These are phyloP conservation scores for Phortica magna DNA, from an alignment of 2,888 invertebrate genomes.

Conservation along the genomic window DNA sequence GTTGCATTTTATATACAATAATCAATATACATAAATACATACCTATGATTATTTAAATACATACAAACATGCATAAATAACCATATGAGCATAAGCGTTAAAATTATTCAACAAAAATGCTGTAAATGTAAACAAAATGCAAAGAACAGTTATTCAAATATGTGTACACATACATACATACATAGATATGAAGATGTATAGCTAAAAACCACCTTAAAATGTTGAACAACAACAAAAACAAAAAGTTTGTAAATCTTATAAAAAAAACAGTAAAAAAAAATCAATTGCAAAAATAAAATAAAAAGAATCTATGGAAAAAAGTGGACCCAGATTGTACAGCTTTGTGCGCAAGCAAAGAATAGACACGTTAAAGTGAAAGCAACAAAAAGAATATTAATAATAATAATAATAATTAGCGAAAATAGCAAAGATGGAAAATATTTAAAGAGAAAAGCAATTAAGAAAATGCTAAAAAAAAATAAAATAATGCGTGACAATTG, in stretches of 20 bases:
- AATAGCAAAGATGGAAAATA: slow-evolving; percentile 24
- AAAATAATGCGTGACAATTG: slow-evolving; percentile 63
- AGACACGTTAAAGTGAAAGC: slow-evolving; percentile 1
- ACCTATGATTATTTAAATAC: not conserved
- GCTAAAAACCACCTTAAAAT: slow-evolving; percentile 2
- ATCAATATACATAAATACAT: slow-evolving; percentile 4
- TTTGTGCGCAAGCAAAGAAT: slow-evolving; percentile 5
- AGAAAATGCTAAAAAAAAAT: slow-evolving; percentile 31
- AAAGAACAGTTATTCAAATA: not conserved
- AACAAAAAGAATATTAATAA: slow-evolving; percentile 24
- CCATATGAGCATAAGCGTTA: not conserved
- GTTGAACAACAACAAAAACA: slow-evolving; percentile 27
- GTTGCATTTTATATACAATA: not conserved
- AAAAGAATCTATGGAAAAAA: not conserved
- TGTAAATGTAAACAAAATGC: not conserved
- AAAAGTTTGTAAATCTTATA: slow-evolving; percentile 48
- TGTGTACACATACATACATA: not conserved
- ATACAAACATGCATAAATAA: not conserved
- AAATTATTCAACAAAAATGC: slow-evolving; percentile 11
- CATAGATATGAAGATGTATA: slow-evolving; percentile 8
- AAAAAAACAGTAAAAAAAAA: not conserved
- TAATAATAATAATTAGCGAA: not conserved
- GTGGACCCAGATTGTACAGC: slow-evolving; percentile 24
- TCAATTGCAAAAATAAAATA: not conserved
- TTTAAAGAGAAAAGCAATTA: slow-evolving; percentile 36